Conservation (phyloP, 2,113 vertebrate species). For the Lamprologus sp. region DNA sequence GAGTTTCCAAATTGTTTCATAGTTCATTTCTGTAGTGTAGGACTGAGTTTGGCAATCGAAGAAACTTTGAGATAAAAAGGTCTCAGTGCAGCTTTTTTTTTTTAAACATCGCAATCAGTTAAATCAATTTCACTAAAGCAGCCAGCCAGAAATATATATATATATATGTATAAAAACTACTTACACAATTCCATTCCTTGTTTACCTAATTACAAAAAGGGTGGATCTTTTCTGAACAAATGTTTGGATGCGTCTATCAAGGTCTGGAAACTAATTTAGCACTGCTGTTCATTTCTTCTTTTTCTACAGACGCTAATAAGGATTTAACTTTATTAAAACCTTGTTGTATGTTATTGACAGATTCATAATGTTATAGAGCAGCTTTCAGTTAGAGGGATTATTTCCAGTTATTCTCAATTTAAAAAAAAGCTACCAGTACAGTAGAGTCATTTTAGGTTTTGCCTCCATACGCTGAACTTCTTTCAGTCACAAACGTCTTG, state of each 20-base stretch:
- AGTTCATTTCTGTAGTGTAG: not conserved
- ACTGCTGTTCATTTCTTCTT: not conserved
- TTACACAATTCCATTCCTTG: not conserved
- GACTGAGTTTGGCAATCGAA: not conserved
- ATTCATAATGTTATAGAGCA: not conserved
- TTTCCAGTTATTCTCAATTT: not conserved
- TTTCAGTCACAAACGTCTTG: conserved; percentile 22
- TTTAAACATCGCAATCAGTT: not conserved
- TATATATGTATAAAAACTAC: not conserved
- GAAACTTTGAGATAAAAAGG: not conserved
- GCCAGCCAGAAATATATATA: not conserved
- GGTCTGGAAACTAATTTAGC: not conserved
- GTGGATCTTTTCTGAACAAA: not conserved
- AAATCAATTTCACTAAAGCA: not conserved
- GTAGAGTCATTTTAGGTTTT: not conserved
- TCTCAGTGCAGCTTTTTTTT: not conserved
- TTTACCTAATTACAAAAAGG: not conserved
- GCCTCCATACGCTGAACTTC: not conserved
- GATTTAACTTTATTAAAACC: not conserved
- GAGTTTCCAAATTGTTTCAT: not conserved
- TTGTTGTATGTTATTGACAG: not conserved
- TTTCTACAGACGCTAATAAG: not conserved
- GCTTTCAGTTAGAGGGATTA: not conserved
- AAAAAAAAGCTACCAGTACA: not conserved
- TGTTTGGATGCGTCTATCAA: not conserved